A percentile compares a stretch with the other conserved stretches of the same genome.
Evolutionary conservation across 2,113 vertebrate species (phyloP).

Genomic region (Corythaixoides concolor): DNA sequence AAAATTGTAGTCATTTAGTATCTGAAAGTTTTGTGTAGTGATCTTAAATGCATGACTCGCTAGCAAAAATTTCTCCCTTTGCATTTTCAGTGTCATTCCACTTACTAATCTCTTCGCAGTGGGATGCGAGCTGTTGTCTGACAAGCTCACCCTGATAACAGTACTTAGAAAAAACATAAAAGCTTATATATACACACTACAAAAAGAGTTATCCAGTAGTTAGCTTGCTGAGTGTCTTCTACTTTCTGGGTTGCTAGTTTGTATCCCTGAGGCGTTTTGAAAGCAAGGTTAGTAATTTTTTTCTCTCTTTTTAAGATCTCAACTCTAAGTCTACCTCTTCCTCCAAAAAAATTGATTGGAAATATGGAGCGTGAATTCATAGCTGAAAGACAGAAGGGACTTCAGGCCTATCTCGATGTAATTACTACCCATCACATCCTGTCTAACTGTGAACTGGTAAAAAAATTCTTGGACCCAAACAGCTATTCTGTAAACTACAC

Average conservation of each 20-base stretch:
- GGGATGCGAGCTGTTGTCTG: background rate
- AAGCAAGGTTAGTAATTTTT: background rate
- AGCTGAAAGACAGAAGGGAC: slow-evolving; percentile 93
- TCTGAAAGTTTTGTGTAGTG: background rate
- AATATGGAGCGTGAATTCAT: slow-evolving; percentile 99
- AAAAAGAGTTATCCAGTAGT: background rate
- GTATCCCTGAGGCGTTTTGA: background rate
- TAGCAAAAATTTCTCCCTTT: background rate
- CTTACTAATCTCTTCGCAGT: background rate
- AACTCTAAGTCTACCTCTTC: slow-evolving; percentile 90
- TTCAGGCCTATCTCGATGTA: slow-evolving; percentile 92
- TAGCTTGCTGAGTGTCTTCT: background rate
- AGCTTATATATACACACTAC: background rate
- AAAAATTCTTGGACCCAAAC: slow-evolving; percentile 95
- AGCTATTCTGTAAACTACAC: slow-evolving; percentile 94
- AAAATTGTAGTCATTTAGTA: background rate
- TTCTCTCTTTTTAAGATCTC: slow-evolving; percentile 82
- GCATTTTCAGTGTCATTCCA: background rate
- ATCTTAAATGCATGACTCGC: background rate
- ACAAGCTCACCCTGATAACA: background rate
- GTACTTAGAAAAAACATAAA: background rate
- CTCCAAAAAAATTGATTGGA: slow-evolving; percentile 94
- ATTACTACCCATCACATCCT: slow-evolving; percentile 92
- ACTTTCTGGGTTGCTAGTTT: background rate
- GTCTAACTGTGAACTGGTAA: slow-evolving; percentile 86